Evolutionary conservation across 2,113 vertebrate species (phyloP), one percentile per base, ranked within the genome.

Genomic region (Tricholaema leucomelas): DNA sequence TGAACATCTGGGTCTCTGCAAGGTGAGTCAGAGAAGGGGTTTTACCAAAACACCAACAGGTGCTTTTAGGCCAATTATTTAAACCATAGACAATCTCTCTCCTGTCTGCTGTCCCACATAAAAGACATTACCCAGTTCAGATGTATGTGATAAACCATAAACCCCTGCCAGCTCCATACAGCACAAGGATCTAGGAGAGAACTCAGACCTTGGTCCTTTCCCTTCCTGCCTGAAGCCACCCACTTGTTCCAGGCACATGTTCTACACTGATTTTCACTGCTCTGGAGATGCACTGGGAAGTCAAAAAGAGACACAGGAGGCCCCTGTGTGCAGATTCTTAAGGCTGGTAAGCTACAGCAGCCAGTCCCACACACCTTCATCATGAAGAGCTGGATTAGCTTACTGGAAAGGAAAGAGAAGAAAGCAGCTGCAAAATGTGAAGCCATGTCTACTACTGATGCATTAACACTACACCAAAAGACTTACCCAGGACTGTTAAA

Each of bases 171-270:
- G 42, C 9, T 55, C 44, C 30, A 19, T 3, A 13, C 9, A 14
- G 12, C 3, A 0, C 42, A 33, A 15, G 0, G 12, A 25, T 4
- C 54, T 28, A n/a, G n/a, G 52, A 40, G 13, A 61, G 9, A 88
- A 71, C 15, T 20, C 5, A 17, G 27, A 48, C 33, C 27, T 50
- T 2, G 5, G 31, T 17, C n/a, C 18, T 9, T 10, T 3, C 28
- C 31, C 1, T 13, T 7, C 21, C 33, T 81, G 18, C 75, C 50
- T 33, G 42, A 64, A 50, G 19, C 7, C 33, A 63, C 33, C 38
- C 19, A 5, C 56, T 64, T 71, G n/a, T 44, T 50, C 52, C 8
- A 24, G 63, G 2, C 46, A 44, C 13, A 21, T 13, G 5, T 18
- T 35, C 30, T 21, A 12, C 48, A 5, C 13, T 3, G 19, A 15